A percentile compares a stretch with the other conserved stretches of the same genome.
These are phyloP conservation scores for Lycocerus yunnanus DNA, from an alignment of 2,888 invertebrate species.

Conservation along the genomic window DNA sequence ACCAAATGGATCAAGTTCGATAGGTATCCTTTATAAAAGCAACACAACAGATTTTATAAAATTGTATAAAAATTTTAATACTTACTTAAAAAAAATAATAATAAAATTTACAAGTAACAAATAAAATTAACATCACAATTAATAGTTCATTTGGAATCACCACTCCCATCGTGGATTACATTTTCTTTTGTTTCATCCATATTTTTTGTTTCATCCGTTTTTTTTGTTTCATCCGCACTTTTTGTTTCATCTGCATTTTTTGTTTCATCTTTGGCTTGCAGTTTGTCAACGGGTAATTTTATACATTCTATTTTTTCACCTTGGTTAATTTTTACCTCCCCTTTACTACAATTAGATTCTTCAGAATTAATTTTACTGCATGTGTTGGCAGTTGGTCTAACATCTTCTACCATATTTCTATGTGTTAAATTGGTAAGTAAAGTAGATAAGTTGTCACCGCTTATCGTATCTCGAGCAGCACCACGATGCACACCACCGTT, in stretches of 20 bases:
- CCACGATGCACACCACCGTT: conserved; percentile 6
- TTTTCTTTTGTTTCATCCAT: background rate
- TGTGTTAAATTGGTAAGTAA: conserved; percentile 16
- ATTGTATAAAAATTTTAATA: background rate
- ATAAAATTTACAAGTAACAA: background rate
- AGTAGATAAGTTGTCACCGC: conserved; percentile 14
- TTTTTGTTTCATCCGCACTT: too few relatives aligned
- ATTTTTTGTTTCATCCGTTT: background rate
- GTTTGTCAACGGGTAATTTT: background rate
- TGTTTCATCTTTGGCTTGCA: background rate
- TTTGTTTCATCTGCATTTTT: background rate
- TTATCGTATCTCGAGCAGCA: conserved; percentile 13
- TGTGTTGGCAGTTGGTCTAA: conserved; percentile 4
- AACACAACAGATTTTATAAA: background rate
- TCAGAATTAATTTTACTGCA: background rate
- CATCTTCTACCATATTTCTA: conserved; percentile 28
- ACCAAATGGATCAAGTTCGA: background rate
- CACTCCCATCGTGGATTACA: background rate
- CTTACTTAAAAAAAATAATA: too few relatives aligned
- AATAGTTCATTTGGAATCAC: background rate
- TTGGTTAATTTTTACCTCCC: background rate
- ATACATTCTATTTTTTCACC: background rate
- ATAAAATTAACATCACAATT: background rate
- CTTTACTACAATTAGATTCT: background rate
- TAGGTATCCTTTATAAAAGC: background rate